Evolutionary conservation across 2,888 invertebrate genomes (phyloP).

Genomic region (Andrena marginata): DNA sequence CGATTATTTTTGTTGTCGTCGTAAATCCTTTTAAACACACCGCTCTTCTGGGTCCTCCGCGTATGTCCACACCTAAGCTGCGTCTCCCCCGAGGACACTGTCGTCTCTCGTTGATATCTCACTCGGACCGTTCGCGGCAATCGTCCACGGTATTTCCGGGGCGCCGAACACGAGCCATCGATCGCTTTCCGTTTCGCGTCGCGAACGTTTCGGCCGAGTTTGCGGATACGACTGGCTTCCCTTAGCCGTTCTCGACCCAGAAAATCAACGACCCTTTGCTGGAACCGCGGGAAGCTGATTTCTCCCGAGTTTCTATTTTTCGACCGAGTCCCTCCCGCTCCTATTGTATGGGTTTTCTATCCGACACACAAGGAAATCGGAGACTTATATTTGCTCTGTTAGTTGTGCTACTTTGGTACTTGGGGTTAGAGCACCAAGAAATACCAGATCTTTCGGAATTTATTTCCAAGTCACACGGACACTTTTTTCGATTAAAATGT

Average conservation of each 20-base stretch:
- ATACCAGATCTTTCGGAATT: too few relatives aligned
- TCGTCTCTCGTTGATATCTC: slow-evolving; percentile 75
- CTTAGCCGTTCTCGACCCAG: neutral
- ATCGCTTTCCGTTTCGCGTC: neutral
- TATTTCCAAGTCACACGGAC: too few relatives aligned
- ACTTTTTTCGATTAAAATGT: too few relatives aligned
- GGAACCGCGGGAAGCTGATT: slow-evolving; percentile 38
- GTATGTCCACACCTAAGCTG: slow-evolving; percentile 64
- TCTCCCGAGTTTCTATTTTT: slow-evolving; percentile 52
- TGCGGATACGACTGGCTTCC: slow-evolving; percentile 18
- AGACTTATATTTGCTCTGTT: too few relatives aligned
- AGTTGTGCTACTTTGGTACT: too few relatives aligned
- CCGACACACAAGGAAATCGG: too few relatives aligned
- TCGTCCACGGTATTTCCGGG: slow-evolving; percentile 57
- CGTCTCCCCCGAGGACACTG: slow-evolving; percentile 68
- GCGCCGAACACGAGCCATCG: neutral
- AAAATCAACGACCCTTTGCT: slow-evolving; percentile 14
- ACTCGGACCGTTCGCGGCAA: slow-evolving; percentile 68
- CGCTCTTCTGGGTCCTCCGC: slow-evolving; percentile 71
- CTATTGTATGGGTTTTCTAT: too few relatives aligned
- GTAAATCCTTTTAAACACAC: slow-evolving; percentile 77
- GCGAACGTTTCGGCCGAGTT: neutral
- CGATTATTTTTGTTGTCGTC: slow-evolving; percentile 79
- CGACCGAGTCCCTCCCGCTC: too few relatives aligned
- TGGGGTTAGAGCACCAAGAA: too few relatives aligned